These are phyloP conservation scores for Tubiluchus corallicola DNA, from an alignment of 2,888 invertebrate species.

Conservation along the genomic window DNA sequence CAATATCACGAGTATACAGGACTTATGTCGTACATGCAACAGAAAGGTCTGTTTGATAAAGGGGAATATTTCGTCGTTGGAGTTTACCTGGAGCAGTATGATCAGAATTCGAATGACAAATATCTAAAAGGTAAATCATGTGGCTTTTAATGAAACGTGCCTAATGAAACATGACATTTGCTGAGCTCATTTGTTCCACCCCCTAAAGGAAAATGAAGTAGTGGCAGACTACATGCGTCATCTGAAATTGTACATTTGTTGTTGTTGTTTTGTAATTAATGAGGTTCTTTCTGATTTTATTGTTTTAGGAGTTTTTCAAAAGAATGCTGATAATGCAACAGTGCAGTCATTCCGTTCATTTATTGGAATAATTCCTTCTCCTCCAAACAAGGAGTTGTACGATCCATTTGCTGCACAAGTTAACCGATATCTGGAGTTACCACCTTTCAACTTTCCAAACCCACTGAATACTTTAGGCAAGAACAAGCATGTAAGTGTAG, in stretches of 20 bases:
- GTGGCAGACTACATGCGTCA: too few relatives aligned
- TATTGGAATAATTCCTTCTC: constrained; percentile 52
- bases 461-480: constrained; percentile 50
- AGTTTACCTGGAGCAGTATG: constrained; percentile 72
- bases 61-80: constrained; percentile 87
- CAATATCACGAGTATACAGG: constrained; percentile 78
- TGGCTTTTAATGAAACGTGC: too few relatives aligned
- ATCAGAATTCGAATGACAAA: constrained; percentile 48
- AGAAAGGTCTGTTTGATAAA: constrained; percentile 55
- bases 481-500: too few relatives aligned
- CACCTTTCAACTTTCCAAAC: constrained; percentile 73
- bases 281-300: too few relatives aligned
- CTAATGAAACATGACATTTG: too few relatives aligned
- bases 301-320: constrained; percentile 41
- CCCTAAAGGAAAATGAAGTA: too few relatives aligned
- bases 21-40: constrained; percentile 65
- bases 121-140: constrained; percentile 53
- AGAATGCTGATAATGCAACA: constrained; percentile 33
- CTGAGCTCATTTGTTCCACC: too few relatives aligned
- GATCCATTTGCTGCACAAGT: constrained; percentile 53
- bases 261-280: too few relatives aligned
- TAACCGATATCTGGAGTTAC: constrained; percentile 58
- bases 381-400: constrained; percentile 45
- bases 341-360: constrained; percentile 57
- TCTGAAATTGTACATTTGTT: too few relatives aligned